Evolutionary conservation across 2,113 vertebrate species (phyloP).

Genomic region (Melanotaenia duboulayi): DNA sequence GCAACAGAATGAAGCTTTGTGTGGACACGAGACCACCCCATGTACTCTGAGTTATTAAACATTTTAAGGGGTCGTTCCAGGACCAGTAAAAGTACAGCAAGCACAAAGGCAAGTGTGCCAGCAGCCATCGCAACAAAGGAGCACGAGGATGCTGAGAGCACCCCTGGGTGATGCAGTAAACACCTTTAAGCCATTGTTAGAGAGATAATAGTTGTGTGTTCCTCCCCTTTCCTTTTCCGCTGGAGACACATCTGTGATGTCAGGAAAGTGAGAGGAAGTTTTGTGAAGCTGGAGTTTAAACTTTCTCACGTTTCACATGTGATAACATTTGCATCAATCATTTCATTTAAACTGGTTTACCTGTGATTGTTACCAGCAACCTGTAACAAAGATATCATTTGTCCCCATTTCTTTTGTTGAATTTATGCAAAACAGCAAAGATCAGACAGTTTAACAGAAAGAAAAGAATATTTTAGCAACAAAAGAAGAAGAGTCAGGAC

Average conservation of each 20-base stretch:
- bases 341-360: no score
- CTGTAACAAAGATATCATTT: no score
- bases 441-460: no score
- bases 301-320: not conserved
- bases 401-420: no score
- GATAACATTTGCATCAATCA: no score
- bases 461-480: no score
- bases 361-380: no score
- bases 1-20: conserved; percentile 6
- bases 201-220: conserved; percentile 50
- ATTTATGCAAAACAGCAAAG: no score
- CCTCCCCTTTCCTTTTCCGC: conserved; percentile 54
- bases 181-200: conserved; percentile 28
- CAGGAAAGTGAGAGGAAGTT: not conserved
- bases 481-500: no score
- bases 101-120: conserved; percentile 65
- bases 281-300: not conserved
- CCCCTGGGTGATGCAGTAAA: conserved; percentile 64
- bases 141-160: conserved; percentile 59
- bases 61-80: conserved; percentile 33
- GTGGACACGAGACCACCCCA: conserved; percentile 50
- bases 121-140: conserved; percentile 51
- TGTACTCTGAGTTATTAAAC: conserved; percentile 1
- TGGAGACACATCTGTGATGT: conserved; percentile 71
- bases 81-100: conserved; percentile 3